phyloP scores from a whole-genome alignment of 2,888 invertebrate genomes.

The Cristatella mucedo region DNA sequence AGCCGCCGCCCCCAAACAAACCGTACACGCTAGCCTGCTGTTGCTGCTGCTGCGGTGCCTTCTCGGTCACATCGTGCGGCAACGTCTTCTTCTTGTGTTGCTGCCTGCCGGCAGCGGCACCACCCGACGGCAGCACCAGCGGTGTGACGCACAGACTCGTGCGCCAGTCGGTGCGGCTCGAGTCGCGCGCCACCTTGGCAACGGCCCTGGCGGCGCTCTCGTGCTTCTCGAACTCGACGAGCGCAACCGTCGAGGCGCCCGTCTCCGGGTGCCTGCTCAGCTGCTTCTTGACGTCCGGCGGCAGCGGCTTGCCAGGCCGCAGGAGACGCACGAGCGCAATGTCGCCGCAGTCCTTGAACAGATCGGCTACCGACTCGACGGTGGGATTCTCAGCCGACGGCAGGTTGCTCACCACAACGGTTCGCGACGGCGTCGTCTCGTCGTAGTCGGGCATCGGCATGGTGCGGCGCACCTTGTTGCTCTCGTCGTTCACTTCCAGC shows the following conservation, averaged over 20 bases:
- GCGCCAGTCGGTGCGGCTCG: constrained; percentile 27
- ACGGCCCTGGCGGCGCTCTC: constrained; percentile 68
- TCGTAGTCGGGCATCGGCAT: constrained; percentile 74
- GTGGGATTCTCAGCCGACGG: constrained; percentile 61
- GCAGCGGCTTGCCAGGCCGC: constrained; percentile 71
- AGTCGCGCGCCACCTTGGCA: constrained; percentile 36
- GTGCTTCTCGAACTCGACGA: constrained; percentile 75
- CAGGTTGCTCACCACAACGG: constrained; percentile 69
- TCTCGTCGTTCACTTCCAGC: constrained; percentile 72
- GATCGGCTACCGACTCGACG: constrained; percentile 75
- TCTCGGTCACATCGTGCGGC: constrained; percentile 17
- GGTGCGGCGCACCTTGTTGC: constrained; percentile 69
- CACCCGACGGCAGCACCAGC: no score
- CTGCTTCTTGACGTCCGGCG: constrained; percentile 75
- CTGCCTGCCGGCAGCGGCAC: constrained; percentile 12
- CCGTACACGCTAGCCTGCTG: no score
- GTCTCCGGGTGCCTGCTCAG: constrained; percentile 76
- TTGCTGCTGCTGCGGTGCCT: constrained; percentile 23
- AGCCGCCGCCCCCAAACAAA: no score
- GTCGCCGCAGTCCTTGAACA: constrained; percentile 73
- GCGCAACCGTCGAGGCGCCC: constrained; percentile 62
- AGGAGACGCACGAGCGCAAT: constrained; percentile 73
- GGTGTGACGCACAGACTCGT: constrained; percentile 34
- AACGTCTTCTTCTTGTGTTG: constrained; percentile 21
- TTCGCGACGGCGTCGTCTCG: constrained; percentile 77